Conservation (phyloP, 2,113 vertebrate genomes). For the Saccopteryx bilineata region DNA sequence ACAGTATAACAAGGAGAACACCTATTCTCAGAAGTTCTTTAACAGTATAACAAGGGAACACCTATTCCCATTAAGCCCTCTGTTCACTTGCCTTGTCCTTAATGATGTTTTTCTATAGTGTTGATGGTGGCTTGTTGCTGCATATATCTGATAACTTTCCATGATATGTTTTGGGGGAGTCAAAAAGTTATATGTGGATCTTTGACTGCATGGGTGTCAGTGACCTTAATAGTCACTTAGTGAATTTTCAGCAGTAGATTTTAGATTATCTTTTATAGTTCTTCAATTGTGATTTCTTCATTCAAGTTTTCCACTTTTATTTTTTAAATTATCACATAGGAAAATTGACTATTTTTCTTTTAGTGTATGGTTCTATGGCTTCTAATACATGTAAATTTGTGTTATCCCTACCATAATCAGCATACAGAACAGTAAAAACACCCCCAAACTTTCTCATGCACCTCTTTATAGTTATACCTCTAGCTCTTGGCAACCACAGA, state of each 20-base stretch:
- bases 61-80: not conserved
- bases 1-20: not conserved
- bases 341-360: not conserved
- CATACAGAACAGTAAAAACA: not conserved
- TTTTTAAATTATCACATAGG: not conserved
- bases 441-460: not conserved
- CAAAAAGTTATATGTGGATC: no score
- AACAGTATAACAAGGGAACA: not conserved
- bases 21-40: slow-evolving; percentile 29
- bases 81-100: no score
- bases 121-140: no score
- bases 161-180: no score
- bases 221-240: not conserved
- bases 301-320: not conserved
- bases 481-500: not conserved
- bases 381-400: not conserved
- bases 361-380: not conserved
- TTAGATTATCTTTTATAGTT: slow-evolving; percentile 39
- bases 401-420: not conserved
- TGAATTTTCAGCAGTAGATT: not conserved
- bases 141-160: no score
- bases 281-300: not conserved
- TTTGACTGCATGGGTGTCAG: no score
- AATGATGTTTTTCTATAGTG: no score
- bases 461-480: not conserved